Evolutionary conservation across 1,140 invertebrate genomes (phyloP).

Genomic region (Nephila pilipes): DNA sequence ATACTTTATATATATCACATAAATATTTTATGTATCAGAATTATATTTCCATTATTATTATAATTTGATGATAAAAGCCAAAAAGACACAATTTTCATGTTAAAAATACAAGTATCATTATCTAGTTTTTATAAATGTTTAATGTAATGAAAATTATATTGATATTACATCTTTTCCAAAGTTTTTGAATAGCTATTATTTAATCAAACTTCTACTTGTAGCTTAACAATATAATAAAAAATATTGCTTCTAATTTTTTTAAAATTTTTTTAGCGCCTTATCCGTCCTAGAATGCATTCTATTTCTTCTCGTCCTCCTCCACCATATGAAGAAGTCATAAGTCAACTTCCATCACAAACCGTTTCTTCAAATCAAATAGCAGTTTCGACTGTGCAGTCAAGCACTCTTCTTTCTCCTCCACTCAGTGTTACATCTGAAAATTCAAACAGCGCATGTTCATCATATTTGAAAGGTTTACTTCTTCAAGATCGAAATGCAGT

Average conservation of each 20-base stretch:
- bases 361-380: not conserved
- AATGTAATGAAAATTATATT: too few relatives aligned
- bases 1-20: too few relatives aligned
- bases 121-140: too few relatives aligned
- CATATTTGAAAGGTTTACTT: not conserved
- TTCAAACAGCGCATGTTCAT: not conserved
- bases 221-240: not conserved
- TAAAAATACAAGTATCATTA: too few relatives aligned
- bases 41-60: too few relatives aligned
- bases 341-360: not conserved
- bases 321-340: not conserved
- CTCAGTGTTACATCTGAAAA: not conserved
- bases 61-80: too few relatives aligned
- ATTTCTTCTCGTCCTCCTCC: not conserved
- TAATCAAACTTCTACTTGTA: too few relatives aligned
- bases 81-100: too few relatives aligned
- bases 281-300: not conserved
- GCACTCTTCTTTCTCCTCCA: not conserved
- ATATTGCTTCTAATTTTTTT: not conserved
- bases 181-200: too few relatives aligned
- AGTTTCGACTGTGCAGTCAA: not conserved
- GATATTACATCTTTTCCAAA: too few relatives aligned
- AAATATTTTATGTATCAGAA: too few relatives aligned
- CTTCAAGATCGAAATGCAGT: not conserved
- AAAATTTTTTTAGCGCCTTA: not conserved